Base-by-base conservation (phyloP, 2,888 invertebrate species). In the Cryptus armator region DNA sequence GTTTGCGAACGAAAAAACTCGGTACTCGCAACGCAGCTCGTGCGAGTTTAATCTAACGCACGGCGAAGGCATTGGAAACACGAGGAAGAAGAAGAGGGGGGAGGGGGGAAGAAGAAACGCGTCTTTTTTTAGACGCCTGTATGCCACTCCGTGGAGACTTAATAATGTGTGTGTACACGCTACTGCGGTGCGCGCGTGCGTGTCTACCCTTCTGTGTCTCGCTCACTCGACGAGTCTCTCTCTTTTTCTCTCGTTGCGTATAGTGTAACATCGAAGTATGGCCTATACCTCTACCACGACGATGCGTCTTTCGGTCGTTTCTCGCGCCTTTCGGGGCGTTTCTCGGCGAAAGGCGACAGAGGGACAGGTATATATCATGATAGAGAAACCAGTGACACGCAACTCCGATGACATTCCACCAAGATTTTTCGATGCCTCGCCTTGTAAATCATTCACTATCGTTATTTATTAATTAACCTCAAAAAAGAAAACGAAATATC, bases 61-160 rank as follows among this genome's bases (percentile, higher is more conserved):
- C 59, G 59, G 32, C 19, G 43, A 37, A 67, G 44, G 43, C 66
- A 59, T 51, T 37, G 67, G 56, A 56, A 24, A 14, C 68, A 24
- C 46, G 68, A 14, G 46, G 37, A 16, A 16, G 76, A 53, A 64
- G 64, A 44, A 29, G 59, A 7, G 44, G 16, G 43, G 32, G 14
- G 64, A 3, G 43, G 43, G 44, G 12, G 53, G 24, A 24, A 37
- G 66, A 48, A 64, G 51, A 71, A 64, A 70, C 67, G 79, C 70
- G 68, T 82, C 85, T 85, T 79, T 85, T 85, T 82, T 81, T 85
- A 85, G 85, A 85, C 85, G 67, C 75, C 78, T 48, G 43, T 78
- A 64, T 62, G 19, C 48, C 62, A 37, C 3, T 12, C 19, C 9
- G 14, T 46, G 29, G 46, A 14, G 10, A 37, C 43, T 19, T 5